A percentile compares a stretch with the other conserved stretches of the same genome.
Conservation (phyloP, 2,888 invertebrate genomes). For the Ormyrus pomaceus region DNA sequence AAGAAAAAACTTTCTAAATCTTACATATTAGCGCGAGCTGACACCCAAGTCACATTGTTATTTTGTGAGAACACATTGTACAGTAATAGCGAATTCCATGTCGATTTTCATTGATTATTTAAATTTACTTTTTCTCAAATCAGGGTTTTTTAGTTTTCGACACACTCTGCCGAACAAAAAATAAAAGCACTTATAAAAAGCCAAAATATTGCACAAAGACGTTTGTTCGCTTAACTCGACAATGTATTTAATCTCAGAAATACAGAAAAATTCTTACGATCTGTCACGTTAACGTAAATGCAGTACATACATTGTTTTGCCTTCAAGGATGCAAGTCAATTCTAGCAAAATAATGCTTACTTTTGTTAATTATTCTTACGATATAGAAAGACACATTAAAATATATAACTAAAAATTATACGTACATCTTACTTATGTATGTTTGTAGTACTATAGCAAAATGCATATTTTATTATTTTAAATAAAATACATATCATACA, state of each 20-base stretch:
- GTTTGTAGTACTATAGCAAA: slow-evolving; percentile 44
- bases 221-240: slow-evolving; percentile 53
- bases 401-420: slow-evolving; percentile 35
- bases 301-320: slow-evolving; percentile 9
- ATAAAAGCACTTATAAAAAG: slow-evolving; percentile 39
- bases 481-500: slow-evolving; percentile 48
- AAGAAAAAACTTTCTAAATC: slow-evolving; percentile 28
- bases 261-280: slow-evolving; percentile 1
- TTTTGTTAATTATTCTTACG: slow-evolving; percentile 10
- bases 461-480: slow-evolving; percentile 39
- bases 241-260: slow-evolving; percentile 27
- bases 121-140: slow-evolving; percentile 11
- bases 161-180: slow-evolving; percentile 35
- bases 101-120: slow-evolving; percentile 5
- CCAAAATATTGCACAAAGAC: slow-evolving; percentile 51
- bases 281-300: slow-evolving; percentile 6
- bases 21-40: slow-evolving; percentile 41
- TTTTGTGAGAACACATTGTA: slow-evolving; percentile 43
- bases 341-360: slow-evolving; percentile 35
- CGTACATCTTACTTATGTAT: slow-evolving; percentile 19
- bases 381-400: slow-evolving; percentile 33
- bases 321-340: slow-evolving; percentile 16
- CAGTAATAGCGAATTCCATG: slow-evolving; percentile 34
- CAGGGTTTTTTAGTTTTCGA: slow-evolving; percentile 16
- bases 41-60: slow-evolving; percentile 36